These are phyloP conservation scores for Triplophysa siluroides DNA, from an alignment of 2,113 vertebrate genomes.

Conservation along the genomic window DNA sequence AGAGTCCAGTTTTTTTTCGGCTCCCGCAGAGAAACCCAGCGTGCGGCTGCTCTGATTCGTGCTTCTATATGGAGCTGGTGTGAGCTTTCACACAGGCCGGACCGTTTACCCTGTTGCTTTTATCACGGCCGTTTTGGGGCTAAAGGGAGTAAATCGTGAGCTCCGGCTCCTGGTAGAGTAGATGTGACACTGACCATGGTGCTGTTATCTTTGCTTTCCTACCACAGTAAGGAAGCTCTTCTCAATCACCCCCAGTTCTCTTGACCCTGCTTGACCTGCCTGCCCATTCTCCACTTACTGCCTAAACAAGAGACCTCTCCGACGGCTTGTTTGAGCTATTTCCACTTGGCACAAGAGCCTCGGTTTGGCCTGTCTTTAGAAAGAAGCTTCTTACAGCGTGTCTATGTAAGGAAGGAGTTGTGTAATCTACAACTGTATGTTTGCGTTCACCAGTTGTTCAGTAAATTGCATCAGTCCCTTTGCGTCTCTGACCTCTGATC, in stretches of 20 bases:
- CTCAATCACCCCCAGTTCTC: slow-evolving; percentile 55
- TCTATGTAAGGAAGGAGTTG: not conserved
- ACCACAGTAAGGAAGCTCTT: slow-evolving; percentile 53
- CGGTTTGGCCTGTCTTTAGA: not conserved
- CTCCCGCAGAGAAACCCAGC: slow-evolving; percentile 17
- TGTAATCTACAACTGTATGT: slow-evolving; percentile 21
- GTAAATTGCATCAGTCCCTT: slow-evolving; percentile 1
- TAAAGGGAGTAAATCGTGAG: not conserved
- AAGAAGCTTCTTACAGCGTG: slow-evolving; percentile 19
- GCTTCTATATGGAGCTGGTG: not conserved
- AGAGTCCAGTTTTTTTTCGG: slow-evolving; percentile 25
- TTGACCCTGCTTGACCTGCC: slow-evolving; percentile 65
- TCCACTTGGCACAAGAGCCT: slow-evolving; percentile 44
- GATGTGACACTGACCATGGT: slow-evolving; percentile 34
- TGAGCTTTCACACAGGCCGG: slow-evolving; percentile 4
- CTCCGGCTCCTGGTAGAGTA: not conserved
- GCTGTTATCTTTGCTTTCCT: slow-evolving; percentile 58
- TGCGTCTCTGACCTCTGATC: slow-evolving; percentile 23
- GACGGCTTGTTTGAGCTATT: slow-evolving; percentile 35
- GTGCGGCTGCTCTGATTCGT: not conserved
- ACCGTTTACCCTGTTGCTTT: not conserved
- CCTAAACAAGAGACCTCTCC: slow-evolving; percentile 50
- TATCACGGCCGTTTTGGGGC: not conserved
- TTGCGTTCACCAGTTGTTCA: not conserved
- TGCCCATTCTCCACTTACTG: slow-evolving; percentile 37